phyloP scores from a whole-genome alignment of 2,113 vertebrate species.

The Pollimyrus isidori region DNA sequence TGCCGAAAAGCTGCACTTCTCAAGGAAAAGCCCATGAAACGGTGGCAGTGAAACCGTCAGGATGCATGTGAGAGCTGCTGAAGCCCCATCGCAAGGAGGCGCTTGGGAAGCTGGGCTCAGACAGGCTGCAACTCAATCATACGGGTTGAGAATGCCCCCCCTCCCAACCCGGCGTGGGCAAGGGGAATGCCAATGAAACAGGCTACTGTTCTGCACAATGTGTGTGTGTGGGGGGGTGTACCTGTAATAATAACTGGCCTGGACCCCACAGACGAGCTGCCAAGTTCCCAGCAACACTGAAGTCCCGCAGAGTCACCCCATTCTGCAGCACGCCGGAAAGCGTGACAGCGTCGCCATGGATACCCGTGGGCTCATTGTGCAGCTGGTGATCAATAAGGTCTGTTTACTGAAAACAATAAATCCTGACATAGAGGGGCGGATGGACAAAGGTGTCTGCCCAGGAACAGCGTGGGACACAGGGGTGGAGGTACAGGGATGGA shows the following conservation, averaged over 20 bases:
- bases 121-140: constrained; percentile 38
- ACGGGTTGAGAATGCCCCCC: constrained; percentile 57
- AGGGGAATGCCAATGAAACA: constrained; percentile 47
- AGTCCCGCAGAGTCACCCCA: constrained; percentile 28
- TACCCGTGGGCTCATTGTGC: constrained; percentile 37
- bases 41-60: not conserved
- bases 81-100: not conserved
- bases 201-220: constrained; percentile 44
- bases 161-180: constrained; percentile 22
- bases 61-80: not conserved
- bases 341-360: constrained; percentile 42
- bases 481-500: not conserved
- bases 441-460: constrained; percentile 1
- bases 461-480: not conserved
- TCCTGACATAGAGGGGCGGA: constrained; percentile 49
- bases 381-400: constrained; percentile 40
- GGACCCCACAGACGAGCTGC: not conserved
- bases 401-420: constrained; percentile 61
- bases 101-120: constrained; percentile 6
- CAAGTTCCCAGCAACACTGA: constrained; percentile 15
- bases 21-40: not conserved
- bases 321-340: constrained; percentile 43
- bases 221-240: constrained; percentile 31
- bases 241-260: constrained; percentile 39
- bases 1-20: not conserved